phyloP scores from a whole-genome alignment of 2,113 vertebrate genomes.

The Motacilla tschutschensis region DNA sequence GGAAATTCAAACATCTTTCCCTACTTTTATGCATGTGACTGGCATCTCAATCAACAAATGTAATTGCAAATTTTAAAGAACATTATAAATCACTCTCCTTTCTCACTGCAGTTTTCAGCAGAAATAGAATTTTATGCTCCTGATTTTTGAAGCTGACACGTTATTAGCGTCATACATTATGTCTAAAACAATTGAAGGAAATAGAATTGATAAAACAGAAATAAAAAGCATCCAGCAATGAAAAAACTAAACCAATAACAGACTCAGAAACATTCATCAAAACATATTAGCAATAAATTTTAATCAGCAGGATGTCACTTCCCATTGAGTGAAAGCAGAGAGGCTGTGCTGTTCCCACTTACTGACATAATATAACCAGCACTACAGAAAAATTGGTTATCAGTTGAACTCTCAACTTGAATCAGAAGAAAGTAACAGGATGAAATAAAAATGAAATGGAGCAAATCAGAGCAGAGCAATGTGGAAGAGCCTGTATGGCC shows the following conservation, averaged over 20 bases:
- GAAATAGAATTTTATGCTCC: constrained; percentile 3
- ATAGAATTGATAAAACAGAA: constrained; percentile 39
- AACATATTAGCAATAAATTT: constrained; percentile 53
- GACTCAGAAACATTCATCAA: constrained; percentile 45
- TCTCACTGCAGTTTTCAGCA: background rate
- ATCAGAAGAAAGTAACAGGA: background rate
- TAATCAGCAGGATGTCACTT: constrained; percentile 52
- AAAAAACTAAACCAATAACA: constrained; percentile 37
- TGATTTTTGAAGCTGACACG: constrained; percentile 11
- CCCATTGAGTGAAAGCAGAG: constrained; percentile 23
- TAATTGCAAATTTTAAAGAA: constrained; percentile 13
- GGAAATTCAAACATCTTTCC: background rate
- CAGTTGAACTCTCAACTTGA: background rate
- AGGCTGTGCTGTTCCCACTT: background rate
- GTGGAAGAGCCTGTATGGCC: background rate
- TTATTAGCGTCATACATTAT: constrained; percentile 40
- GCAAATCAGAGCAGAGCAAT: background rate
- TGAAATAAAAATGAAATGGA: background rate
- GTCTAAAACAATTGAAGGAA: constrained; percentile 27
- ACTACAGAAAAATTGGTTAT: constrained; percentile 3
- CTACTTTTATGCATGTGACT: background rate
- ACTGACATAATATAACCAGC: background rate
- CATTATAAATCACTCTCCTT: constrained; percentile 16
- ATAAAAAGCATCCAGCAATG: constrained; percentile 32
- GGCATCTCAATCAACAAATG: constrained; percentile 26